Base-by-base conservation (phyloP, 2,113 vertebrate species). In the Dicentrarchus labrax region DNA sequence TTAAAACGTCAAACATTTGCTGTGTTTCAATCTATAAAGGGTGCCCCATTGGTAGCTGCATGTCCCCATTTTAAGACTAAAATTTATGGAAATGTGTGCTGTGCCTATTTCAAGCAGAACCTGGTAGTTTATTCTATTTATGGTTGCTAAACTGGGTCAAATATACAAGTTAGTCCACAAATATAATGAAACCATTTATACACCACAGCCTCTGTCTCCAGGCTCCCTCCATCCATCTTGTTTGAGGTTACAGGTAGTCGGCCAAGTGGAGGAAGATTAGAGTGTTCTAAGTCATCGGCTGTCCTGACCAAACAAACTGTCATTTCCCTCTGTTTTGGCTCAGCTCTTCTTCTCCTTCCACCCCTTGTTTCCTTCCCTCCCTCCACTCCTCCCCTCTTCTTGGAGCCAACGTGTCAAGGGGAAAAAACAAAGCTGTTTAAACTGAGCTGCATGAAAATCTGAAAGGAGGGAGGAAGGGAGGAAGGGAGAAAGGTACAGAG, bases 231-330 rank as follows among this genome's bases (percentile, higher is more conserved):
- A 22, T 79, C 71, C 72, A 21, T 86, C 56, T 70, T 56, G 59
- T 78, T 88, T 91, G 86, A 83, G 83, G 86, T 89, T 83, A 72
- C 86, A 92, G 86, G 88, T 92, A 85, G 66, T 59, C 48, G 8
- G 91, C 90, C 90, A 92, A 93, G 83, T 80, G 47, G 38, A 85
- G 69, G 86, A 91, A 89, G 90, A 94, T 87, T 83, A 85, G 87
- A 88, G 89, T 17, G 47, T 64, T 88, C 57, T 60, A 64, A 85
- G 86, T 91, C 88, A 86, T 72, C 62, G 85, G 71, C 84, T 82
- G 84, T 54, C 72, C 78, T 85, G 72, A 84, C 86, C 87, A 91
- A 91, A 89, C 87, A 90, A 91, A 91, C 90, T 88, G 87, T 92
- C 83, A 85, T 84, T 84, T 80, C 86, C 86, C 83, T 86, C 78